Base-by-base conservation (phyloP, 2,888 invertebrate genomes). In the Polydesmus complanatus region DNA sequence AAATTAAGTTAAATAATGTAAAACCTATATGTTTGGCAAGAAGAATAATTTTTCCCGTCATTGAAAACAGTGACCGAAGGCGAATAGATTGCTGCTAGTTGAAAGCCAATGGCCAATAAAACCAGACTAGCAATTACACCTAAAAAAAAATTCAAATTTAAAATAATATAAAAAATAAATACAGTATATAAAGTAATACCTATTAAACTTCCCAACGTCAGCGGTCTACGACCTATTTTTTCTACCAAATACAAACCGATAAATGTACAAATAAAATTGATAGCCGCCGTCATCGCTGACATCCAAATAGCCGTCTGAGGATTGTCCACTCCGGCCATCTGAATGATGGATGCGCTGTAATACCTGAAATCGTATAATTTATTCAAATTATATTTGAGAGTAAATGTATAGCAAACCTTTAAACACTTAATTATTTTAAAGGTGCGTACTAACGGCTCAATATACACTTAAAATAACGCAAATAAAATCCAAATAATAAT, bases 301-400 rank as follows among this genome's bases (percentile, higher is more conserved):
- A 78, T 66, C 78, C 78, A 79, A 61, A 78, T 77, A 11, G 77
- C 78, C 52, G 66, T 67, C 49, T 70, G 70, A 51, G 72, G 69
- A 57, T 75, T 72, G 18, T 70, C 66, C 0, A 77, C 67, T 19
- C 77, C 77, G 1, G 75, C 71, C 71, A 76, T 75, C 58, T 74
- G 69, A 21, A 77, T 78, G 61, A 79, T 78, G 61, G 75, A 75
- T 3, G 78, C 78, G 66, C 77, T 77, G 69, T 79, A 79, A 68
- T 79, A 79, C 76, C 77, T 78, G 67, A 23, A 66, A 64, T 55
- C 19, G 23, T 19, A 61, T 63, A 27, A 14, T 18, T 21, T 11
- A n/a, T n/a, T n/a, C n/a, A n/a, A n/a, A n/a, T n/a, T n/a, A n/a
- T n/a, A n/a, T n/a, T n/a, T n/a, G n/a, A n/a, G n/a, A n/a, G n/a